Conservation (phyloP, 2,113 vertebrate species). For the Corythoichthys intestinalis region DNA sequence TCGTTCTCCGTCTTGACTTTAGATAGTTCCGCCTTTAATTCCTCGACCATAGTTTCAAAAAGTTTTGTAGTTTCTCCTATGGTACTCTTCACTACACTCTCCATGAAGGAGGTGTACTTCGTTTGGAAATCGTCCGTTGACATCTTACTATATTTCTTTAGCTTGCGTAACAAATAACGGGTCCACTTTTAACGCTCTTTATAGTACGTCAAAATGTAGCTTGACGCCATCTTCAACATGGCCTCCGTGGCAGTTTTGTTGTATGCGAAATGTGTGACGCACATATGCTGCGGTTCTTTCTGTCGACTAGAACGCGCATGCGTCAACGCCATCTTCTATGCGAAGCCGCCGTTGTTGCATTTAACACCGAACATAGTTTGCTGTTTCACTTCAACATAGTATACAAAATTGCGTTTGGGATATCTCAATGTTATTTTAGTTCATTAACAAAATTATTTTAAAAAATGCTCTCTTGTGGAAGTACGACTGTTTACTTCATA, state of each 20-base stretch:
- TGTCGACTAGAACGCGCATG: neutral
- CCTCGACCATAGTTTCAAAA: conserved; percentile 65
- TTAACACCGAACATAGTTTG: neutral
- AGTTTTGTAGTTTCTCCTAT: conserved; percentile 68
- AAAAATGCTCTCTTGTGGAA: too few species aligned
- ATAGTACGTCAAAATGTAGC: neutral
- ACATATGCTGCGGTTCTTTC: neutral
- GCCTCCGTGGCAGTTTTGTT: conserved; percentile 31
- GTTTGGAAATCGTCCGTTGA: conserved; percentile 54
- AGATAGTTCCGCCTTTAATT: conserved; percentile 64
- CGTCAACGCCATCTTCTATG: neutral
- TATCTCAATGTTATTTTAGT: too few species aligned
- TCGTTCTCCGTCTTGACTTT: conserved; percentile 62
- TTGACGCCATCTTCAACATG: conserved; percentile 29
- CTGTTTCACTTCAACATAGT: too few species aligned
- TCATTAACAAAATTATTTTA: too few species aligned
- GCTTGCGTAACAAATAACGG: neutral
- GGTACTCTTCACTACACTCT: conserved; percentile 56
- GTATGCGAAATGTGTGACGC: conserved; percentile 32
- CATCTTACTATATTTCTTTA: conserved; percentile 29
- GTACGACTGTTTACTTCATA: too few species aligned
- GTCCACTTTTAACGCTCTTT: neutral
- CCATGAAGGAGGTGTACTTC: conserved; percentile 65
- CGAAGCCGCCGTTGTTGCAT: neutral
- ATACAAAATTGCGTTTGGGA: too few species aligned